Percentiles rank a stretch among this genome's conserved stretches.
Evolutionary conservation across 2,888 invertebrate genomes (phyloP).

Genomic region (Chesias legatella): DNA sequence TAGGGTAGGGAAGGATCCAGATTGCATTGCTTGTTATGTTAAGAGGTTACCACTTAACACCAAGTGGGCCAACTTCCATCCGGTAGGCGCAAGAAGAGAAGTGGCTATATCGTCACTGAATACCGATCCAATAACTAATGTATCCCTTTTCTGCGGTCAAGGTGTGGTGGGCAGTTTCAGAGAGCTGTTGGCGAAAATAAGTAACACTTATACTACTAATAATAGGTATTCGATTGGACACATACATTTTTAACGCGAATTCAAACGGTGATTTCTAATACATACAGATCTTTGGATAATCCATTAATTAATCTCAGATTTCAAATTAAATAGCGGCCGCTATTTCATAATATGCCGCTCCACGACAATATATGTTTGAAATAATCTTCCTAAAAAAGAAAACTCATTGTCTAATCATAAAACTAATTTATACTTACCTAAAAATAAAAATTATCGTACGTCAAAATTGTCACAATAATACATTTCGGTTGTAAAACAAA

Average conservation of each 20-base stretch:
- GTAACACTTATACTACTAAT: slow-evolving; percentile 14
- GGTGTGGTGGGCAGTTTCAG: not conserved
- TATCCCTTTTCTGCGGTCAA: not conserved
- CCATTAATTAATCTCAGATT: slow-evolving; percentile 23
- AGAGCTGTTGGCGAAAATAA: slow-evolving; percentile 7
- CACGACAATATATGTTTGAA: slow-evolving; percentile 18
- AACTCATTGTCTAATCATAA: slow-evolving; percentile 32
- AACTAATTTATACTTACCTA: slow-evolving; percentile 23
- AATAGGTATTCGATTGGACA: slow-evolving; percentile 28
- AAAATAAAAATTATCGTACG: slow-evolving; percentile 33
- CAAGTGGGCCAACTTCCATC: too few relatives aligned
- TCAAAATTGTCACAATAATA: slow-evolving; percentile 53
- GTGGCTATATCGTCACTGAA: too few relatives aligned
- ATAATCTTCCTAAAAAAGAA: slow-evolving; percentile 27
- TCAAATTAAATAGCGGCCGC: slow-evolving; percentile 14
- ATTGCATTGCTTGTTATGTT: too few relatives aligned
- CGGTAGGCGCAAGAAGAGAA: too few relatives aligned
- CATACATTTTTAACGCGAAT: slow-evolving; percentile 33
- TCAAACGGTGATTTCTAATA: slow-evolving; percentile 18
- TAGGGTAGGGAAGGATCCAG: too few relatives aligned
- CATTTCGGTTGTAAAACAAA: slow-evolving; percentile 56
- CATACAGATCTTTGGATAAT: slow-evolving; percentile 29
- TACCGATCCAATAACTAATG: slow-evolving; percentile 9
- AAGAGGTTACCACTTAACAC: too few relatives aligned
- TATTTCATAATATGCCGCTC: slow-evolving; percentile 13